Evolutionary conservation across 92 coral and sea anemone species (phyloP), one percentile per base, ranked within the genome.

Genomic region (Actinernus sp.): DNA sequence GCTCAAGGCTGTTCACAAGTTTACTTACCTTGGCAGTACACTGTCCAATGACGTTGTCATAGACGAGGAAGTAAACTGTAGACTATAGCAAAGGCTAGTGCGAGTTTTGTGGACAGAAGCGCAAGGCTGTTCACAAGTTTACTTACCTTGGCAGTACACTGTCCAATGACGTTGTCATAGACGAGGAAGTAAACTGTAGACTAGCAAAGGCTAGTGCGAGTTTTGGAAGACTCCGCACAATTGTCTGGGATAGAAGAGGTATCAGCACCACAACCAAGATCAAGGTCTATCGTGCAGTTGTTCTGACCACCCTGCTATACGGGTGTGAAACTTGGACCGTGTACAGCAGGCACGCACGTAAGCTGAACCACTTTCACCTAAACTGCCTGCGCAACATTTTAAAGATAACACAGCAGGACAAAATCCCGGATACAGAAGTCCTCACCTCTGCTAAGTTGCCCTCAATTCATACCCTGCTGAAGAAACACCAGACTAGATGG

Each of bases 101-200:
- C n/a, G n/a, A n/a, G n/a, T n/a, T n/a, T n/a, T n/a, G n/a, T n/a
- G 41, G 41, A 14, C 49, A 31, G n/a, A 13, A n/a, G 12, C 0
- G 31, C 3, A 31, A 58, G 2, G 46, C 79, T 4, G 63, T 68
- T 11, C 62, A 78, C 47, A 69, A 31, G 44, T 71, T 61, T 65
- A 70, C 81, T 0, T 79, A 79, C 22, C 79, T 72, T 73, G 81
- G 76, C 23, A 81, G 88, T 43, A 63, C 65, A 4, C 52, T 73
- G 1, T 81, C 69, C 22, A 26, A 73, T 16, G 21, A n/a, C 11
- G 12, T 55, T 2, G 30, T 3, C 61, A 73, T 73, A 9, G 82
- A 81, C 17, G 71, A 45, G 33, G 75, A 58, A 24, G 50, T 64
- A 30, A 41, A 61, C 31, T 65, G 44, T 46, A 32, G 71, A 14